A percentile compares a stretch with the other conserved stretches of the same genome.
phyloP scores from a whole-genome alignment of 2,797 vertebrate genomes.

The Philypnodon macrostomus region DNA sequence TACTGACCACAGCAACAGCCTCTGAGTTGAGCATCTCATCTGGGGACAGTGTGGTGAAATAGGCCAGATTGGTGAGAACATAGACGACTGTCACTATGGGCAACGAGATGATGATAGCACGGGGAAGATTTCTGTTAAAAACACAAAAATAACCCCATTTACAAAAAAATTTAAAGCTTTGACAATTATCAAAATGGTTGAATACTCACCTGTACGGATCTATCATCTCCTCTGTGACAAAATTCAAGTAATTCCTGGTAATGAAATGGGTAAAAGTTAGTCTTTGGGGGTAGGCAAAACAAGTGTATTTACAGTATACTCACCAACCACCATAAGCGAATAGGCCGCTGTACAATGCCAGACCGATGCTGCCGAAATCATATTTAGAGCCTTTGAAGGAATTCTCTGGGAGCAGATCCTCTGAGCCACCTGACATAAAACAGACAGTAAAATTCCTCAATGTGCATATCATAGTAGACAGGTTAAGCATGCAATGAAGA shows the following conservation, averaged over 20 bases:
- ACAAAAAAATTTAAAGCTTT: no score
- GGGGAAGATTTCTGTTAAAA: constrained; percentile 87
- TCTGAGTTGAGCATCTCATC: constrained; percentile 86
- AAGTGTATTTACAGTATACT: constrained; percentile 50
- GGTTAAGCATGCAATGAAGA: constrained; percentile 6
- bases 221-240: constrained; percentile 98
- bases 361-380: constrained; percentile 87
- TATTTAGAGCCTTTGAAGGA: constrained; percentile 85
- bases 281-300: not conserved
- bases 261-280: constrained; percentile 11
- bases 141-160: not conserved
- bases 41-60: constrained; percentile 90
- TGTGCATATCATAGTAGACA: constrained; percentile 4
- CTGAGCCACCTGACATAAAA: constrained; percentile 72
- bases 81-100: constrained; percentile 94
- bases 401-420: constrained; percentile 76
- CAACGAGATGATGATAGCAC: constrained; percentile 96
- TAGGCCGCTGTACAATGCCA: constrained; percentile 93
- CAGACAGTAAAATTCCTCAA: not conserved
- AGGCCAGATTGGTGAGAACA: constrained; percentile 95
- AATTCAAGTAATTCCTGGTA: constrained; percentile 97
- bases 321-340: constrained; percentile 98
- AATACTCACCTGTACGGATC: constrained; percentile 89
- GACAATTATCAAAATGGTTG: no score
- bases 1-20: constrained; percentile 90